These are phyloP conservation scores for Pilophorus perplexus DNA, from an alignment of 2,888 invertebrate species.

Conservation along the genomic window DNA sequence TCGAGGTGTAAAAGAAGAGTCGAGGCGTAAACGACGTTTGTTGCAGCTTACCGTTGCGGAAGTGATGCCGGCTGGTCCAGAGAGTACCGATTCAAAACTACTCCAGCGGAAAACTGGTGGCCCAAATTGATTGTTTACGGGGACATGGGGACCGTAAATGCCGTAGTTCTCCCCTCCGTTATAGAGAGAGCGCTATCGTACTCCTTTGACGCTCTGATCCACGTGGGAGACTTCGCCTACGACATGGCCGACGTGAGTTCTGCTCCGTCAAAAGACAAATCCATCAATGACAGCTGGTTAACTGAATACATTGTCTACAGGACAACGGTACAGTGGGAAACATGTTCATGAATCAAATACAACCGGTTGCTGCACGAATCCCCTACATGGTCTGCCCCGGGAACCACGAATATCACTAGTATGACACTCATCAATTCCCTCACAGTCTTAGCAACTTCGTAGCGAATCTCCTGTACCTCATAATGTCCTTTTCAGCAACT, in stretches of 20 bases:
- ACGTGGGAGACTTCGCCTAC: constrained; percentile 94
- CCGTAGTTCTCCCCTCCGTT: constrained; percentile 77
- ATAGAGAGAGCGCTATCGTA: constrained; percentile 79
- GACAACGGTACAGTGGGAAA: constrained; percentile 77
- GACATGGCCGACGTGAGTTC: constrained; percentile 77
- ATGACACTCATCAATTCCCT: too few species aligned
- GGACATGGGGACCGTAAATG: constrained; percentile 91
- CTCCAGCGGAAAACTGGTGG: constrained; percentile 68
- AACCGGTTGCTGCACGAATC: constrained; percentile 81
- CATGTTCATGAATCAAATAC: constrained; percentile 88
- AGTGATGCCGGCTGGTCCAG: constrained; percentile 79
- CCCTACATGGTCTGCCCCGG: constrained; percentile 94
- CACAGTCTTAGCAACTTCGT: too few species aligned
- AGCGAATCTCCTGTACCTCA: too few species aligned
- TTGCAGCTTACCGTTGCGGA: constrained; percentile 74
- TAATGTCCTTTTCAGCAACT: constrained; percentile 75
- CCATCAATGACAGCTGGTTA: too few species aligned
- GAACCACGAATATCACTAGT: constrained; percentile 85
- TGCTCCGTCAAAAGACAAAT: too few species aligned
- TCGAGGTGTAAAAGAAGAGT: too few species aligned
- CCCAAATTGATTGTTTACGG: constrained; percentile 85
- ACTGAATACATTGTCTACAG: too few species aligned
- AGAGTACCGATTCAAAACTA: constrained; percentile 71
- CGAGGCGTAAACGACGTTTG: too few species aligned
- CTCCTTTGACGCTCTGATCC: constrained; percentile 80